Percentiles rank a stretch among this genome's conserved stretches.
Evolutionary conservation across 92 coral and sea anemone species (phyloP).

Genomic region (Epizoanthus scotinus): DNA sequence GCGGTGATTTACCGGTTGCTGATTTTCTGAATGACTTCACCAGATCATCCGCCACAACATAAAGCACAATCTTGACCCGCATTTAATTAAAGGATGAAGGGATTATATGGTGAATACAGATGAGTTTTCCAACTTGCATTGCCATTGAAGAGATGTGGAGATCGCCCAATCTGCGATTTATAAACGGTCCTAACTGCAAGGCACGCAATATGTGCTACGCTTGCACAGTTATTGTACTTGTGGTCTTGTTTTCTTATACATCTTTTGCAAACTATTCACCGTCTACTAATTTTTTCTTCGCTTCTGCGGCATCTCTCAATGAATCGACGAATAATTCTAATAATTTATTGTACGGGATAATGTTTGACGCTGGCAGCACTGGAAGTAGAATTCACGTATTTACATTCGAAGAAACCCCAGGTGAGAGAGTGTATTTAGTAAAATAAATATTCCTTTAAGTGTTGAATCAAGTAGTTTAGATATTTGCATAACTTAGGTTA

Average conservation of each 20-base stretch:
- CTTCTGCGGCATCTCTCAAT: constrained; percentile 20
- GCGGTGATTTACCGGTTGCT: too few species aligned
- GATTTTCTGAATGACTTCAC: too few species aligned
- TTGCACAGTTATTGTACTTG: neutral
- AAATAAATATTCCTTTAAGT: neutral
- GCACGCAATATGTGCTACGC: constrained; percentile 28
- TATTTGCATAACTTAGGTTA: neutral
- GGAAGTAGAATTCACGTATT: constrained; percentile 91
- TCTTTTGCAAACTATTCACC: constrained; percentile 12
- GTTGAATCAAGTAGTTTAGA: neutral
- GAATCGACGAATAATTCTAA: neutral
- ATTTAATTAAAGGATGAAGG: too few species aligned
- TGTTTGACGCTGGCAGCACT: constrained; percentile 99
- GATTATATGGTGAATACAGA: neutral
- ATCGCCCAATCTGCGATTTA: neutral
- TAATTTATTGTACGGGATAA: constrained; percentile 66
- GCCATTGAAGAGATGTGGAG: constrained; percentile 24
- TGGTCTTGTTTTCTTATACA: constrained; percentile 26
- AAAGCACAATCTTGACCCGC: too few species aligned
- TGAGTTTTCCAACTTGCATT: neutral
- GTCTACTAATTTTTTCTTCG: constrained; percentile 17
- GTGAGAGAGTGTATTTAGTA: constrained; percentile 28
- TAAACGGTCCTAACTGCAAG: too few species aligned
- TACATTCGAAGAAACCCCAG: constrained; percentile 58
- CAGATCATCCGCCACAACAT: too few species aligned